phyloP scores from a whole-genome alignment of 1,140 invertebrate species.

The Pygmarrhopalites habei region DNA sequence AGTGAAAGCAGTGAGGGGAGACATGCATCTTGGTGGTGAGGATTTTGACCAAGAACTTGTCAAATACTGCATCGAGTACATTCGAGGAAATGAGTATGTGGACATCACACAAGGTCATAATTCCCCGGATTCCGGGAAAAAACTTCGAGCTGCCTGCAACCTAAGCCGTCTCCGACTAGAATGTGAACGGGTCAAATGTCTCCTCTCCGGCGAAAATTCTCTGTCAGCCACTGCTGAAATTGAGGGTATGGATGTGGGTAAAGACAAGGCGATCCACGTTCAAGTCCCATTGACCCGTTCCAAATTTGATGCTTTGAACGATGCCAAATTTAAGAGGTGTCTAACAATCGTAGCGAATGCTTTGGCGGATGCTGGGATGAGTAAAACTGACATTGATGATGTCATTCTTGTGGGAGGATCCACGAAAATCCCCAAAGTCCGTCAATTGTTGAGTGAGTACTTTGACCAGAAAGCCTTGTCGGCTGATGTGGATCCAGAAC shows the following conservation, averaged over 20 bases:
- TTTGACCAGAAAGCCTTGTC: constrained; percentile 17
- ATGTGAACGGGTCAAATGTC: no score
- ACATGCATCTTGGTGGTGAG: constrained; percentile 46
- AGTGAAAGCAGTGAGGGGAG: constrained; percentile 41
- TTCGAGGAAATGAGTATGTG: constrained; percentile 53
- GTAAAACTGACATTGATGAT: constrained; percentile 44
- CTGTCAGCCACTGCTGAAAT: constrained; percentile 6
- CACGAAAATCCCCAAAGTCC: constrained; percentile 27
- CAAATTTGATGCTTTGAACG: constrained; percentile 30
- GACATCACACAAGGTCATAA: constrained; percentile 43
- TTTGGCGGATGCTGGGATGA: constrained; percentile 51
- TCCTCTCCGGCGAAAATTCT: no score
- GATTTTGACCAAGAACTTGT: constrained; percentile 43
- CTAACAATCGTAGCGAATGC: constrained; percentile 56
- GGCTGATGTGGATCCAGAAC: constrained; percentile 47
- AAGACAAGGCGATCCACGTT: constrained; percentile 6
- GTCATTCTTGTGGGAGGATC: constrained; percentile 33
- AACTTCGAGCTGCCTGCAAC: background rate
- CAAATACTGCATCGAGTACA: constrained; percentile 44
- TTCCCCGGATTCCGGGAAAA: background rate
- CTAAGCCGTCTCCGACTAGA: no score
- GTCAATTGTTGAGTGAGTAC: constrained; percentile 15
- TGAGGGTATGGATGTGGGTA: constrained; percentile 21
- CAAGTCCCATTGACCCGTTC: background rate
- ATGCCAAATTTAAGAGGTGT: constrained; percentile 47